These are phyloP conservation scores for Chorisops tibialis DNA, from an alignment of 2,888 invertebrate genomes.

Conservation along the genomic window DNA sequence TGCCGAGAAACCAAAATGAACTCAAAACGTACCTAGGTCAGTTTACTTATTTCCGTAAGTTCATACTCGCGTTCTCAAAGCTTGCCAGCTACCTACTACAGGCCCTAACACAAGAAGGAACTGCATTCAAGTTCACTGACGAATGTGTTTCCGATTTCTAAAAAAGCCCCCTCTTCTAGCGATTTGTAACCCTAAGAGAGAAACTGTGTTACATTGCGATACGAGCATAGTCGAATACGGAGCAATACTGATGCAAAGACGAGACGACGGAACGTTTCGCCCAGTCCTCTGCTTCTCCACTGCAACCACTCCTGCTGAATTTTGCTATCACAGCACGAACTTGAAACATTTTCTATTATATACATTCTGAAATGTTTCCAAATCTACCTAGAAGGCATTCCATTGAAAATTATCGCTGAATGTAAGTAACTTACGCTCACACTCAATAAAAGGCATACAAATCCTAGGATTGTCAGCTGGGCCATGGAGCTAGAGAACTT, in stretches of 20 bases:
- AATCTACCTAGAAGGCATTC: constrained; percentile 37
- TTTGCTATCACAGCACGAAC: constrained; percentile 40
- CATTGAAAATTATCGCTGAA: constrained; percentile 40
- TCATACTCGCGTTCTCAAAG: constrained; percentile 29
- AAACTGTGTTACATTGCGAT: constrained; percentile 42
- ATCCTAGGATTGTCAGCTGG: too few species aligned
- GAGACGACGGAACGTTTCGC: constrained; percentile 35
- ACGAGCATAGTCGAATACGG: constrained; percentile 39
- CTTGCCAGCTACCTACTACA: constrained; percentile 41
- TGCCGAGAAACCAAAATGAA: constrained; percentile 17
- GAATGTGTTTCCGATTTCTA: constrained; percentile 23
- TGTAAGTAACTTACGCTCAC: constrained; percentile 35
- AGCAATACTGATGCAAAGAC: constrained; percentile 36
- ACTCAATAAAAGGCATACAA: constrained; percentile 31
- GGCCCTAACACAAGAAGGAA: constrained; percentile 35
- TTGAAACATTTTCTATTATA: constrained; percentile 40
- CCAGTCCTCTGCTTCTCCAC: constrained; percentile 40
- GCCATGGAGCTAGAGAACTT: constrained; percentile 31
- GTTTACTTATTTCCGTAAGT: constrained; percentile 31
- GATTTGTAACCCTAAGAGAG: constrained; percentile 37
- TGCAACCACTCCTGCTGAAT: constrained; percentile 36
- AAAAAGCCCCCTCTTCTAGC: constrained; percentile 36
- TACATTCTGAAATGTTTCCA: constrained; percentile 38
- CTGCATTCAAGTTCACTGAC: constrained; percentile 18
- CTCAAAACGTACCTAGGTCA: constrained; percentile 30